Evolutionary conservation across 2,888 invertebrate species (phyloP), one percentile per base, ranked within the genome.

Genomic region (Chloroclystis v-ata): DNA sequence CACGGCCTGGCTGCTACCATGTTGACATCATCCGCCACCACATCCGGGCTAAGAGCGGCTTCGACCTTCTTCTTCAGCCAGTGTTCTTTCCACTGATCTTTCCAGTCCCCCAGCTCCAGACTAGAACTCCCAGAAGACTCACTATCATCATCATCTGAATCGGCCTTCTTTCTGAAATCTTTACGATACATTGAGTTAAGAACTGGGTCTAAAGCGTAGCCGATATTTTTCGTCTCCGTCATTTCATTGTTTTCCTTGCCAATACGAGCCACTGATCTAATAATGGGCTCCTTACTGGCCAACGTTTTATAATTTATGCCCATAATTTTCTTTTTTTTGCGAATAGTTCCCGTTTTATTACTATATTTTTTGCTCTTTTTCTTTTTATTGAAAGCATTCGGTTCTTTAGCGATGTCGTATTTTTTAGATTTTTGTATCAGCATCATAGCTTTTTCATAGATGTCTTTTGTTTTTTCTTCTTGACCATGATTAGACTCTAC

Each of bases 1-100:
- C 83, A 85, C 1, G 86, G 86, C 28, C 85, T 74, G 10, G 83
- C 85, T 24, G 77, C 84, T 1, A 69, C 69, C 83, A 85, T 84
- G 43, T 83, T 82, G 6, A 85, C 71, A 0, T 52, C 54, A 35
- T 85, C 84, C 3, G 75, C 78, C 11, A 49, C 59, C 0, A 60
- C 60, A 3, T 43, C 24, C 0, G 75, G 52, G 0, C 68, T 48
- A 47, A 82, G 80, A 1, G 78, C 54, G 0, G 73, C 76, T 40
- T 78, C 71, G 24, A 67, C 55, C 43, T 77, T 76, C 54, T 73
- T 76, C 30, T 68, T 47, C 11, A 69, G 41, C 76, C 72, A 76
- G 0, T 63, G 49, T 10, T 68, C 62, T 7, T 59, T 58, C 56
- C 63, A 69, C 37, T 69, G 65, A 1, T 68, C 66, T 49, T 67